Evolutionary conservation across 2,797 vertebrate species (phyloP).

Genomic region (Rhabdophis nuchalis): DNA sequence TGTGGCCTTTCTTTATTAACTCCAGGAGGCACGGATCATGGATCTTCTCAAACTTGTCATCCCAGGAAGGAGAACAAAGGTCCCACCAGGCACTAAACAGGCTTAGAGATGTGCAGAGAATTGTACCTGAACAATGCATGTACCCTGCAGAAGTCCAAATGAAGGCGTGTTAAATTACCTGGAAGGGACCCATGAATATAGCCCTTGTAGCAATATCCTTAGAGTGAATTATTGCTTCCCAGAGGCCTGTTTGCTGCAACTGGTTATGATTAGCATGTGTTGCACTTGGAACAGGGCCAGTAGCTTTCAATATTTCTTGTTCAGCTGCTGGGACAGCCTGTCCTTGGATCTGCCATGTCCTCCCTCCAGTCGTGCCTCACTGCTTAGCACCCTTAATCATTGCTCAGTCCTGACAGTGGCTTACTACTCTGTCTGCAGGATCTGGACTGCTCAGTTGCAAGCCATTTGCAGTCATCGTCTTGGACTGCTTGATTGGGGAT

Average conservation of each 20-base stretch:
- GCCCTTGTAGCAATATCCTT: not conserved
- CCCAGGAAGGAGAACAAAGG: not conserved
- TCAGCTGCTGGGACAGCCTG: not conserved
- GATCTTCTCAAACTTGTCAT: not conserved
- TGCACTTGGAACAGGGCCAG: not conserved
- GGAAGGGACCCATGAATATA: not conserved
- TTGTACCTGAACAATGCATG: not conserved
- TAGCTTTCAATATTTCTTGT: not conserved
- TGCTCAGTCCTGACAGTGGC: not conserved
- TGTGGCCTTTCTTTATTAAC: not conserved
- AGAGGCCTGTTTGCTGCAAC: not conserved
- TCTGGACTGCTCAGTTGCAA: not conserved
- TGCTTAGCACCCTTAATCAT: not conserved
- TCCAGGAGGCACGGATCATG: not conserved
- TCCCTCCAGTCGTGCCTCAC: not conserved
- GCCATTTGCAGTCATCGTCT: not conserved
- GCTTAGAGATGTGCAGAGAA: not conserved
- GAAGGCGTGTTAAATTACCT: not conserved
- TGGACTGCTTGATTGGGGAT: not conserved
- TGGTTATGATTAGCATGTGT: not conserved
- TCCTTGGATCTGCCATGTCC: not conserved
- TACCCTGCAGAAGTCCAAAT: not conserved
- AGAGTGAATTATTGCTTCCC: not conserved
- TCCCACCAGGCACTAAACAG: not conserved
- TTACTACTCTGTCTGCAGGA: not conserved